Conservation (phyloP, 2,888 invertebrate genomes). For the Brachypalpus laphriformis region DNA sequence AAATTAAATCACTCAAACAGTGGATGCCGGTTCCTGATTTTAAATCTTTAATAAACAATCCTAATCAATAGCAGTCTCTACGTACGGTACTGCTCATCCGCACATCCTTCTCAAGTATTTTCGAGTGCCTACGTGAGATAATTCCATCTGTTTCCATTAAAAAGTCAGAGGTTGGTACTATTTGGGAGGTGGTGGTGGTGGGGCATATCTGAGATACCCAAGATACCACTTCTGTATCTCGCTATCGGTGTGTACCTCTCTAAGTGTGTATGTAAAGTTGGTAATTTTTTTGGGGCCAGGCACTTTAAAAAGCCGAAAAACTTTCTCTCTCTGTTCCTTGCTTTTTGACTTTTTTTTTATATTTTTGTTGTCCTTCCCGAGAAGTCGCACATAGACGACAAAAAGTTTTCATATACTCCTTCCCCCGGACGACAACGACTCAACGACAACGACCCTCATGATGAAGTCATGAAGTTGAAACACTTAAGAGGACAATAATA, state of each 20-base stretch:
- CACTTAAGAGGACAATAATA: slow-evolving; percentile 74
- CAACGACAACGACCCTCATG: slow-evolving; percentile 63
- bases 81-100: slow-evolving; percentile 30
- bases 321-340: slow-evolving; percentile 63
- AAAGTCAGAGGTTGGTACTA: slow-evolving; percentile 64
- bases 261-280: slow-evolving; percentile 69
- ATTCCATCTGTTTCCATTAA: slow-evolving; percentile 75
- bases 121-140: slow-evolving; percentile 74
- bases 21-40: slow-evolving; percentile 56
- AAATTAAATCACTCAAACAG: slow-evolving; percentile 63
- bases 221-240: slow-evolving; percentile 60
- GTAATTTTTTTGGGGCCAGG: slow-evolving; percentile 53
- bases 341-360: slow-evolving; percentile 57
- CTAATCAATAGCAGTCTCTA: slow-evolving; percentile 62
- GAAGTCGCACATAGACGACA: slow-evolving; percentile 67
- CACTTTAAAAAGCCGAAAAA: slow-evolving; percentile 64
- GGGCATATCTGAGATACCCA: slow-evolving; percentile 37
- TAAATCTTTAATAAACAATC: slow-evolving; percentile 73
- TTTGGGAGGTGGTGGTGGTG: slow-evolving; percentile 11
- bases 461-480: slow-evolving; percentile 74
- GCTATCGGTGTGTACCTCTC: slow-evolving; percentile 34
- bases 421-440: slow-evolving; percentile 25
- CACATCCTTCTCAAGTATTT: slow-evolving; percentile 65
- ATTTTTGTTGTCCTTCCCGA: slow-evolving; percentile 48
- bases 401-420: slow-evolving; percentile 57